Evolutionary conservation across 1,140 invertebrate species (phyloP), one percentile per base, ranked within the genome.

Genomic region (Polypedilum pembai): DNA sequence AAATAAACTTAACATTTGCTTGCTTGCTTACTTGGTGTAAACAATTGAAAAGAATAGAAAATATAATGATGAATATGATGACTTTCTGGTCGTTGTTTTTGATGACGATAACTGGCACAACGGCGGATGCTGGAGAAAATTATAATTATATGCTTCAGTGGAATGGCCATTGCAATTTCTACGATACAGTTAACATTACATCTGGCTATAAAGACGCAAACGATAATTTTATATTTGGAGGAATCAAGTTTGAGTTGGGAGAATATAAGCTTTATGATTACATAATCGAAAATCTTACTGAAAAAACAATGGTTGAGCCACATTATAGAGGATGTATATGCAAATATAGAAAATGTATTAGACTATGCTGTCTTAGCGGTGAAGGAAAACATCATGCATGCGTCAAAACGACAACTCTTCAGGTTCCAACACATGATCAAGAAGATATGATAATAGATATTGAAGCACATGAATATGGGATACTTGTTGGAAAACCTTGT

Each of bases 1-100:
- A 21, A 69, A 18, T 69, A 69, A 69, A 69, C 65, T 56, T 56
- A n/a, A 69, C 24, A 69, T 69, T 21, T 18, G 1, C 8, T 20
- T 12, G 45, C 10, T 15, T 69, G 5, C 18, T 69, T 8, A 20
- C n/a, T n/a, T n/a, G n/a, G n/a, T 7, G 17, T 69, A 20, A 20
- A 69, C 65, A 69, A 69, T 8, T 69, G 7, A 21, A 69, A 20
- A 69, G 17, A 66, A 66, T 45, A 56, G 45, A n/a, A 56, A 56
- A 56, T 56, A n/a, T n/a, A 15, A 56, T 12, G 5, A 33, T 33
- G 24, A 33, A 33, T 33, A 33, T 33, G 24, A 33, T 33, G 24
- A 33, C 24, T 33, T 33, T 33, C 24, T 33, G 24, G 24, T 33
- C 24, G 5, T 33, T 33, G 24, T 33, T 33, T 33, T 33, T 33